These are phyloP conservation scores for Eristalis pertinax DNA, from an alignment of 2,888 invertebrate species.

Conservation along the genomic window DNA sequence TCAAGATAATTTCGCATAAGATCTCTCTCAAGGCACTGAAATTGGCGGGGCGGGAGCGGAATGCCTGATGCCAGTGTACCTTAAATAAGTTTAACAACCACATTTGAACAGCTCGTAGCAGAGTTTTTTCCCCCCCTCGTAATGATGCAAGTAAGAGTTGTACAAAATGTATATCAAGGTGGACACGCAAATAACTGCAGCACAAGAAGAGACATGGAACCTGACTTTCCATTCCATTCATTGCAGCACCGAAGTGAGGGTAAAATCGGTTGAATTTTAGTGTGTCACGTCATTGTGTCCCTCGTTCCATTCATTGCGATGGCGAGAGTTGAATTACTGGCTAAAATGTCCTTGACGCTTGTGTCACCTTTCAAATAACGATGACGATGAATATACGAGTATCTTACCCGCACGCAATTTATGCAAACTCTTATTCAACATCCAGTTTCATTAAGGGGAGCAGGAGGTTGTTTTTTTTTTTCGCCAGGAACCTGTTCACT, in stretches of 20 bases:
- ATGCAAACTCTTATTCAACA: conserved; percentile 9
- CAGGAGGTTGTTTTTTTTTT: not conserved
- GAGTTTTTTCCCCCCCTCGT: not conserved
- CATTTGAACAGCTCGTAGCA: conserved; percentile 7
- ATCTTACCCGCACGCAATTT: conserved; percentile 32
- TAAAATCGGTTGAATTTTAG: conserved; percentile 35
- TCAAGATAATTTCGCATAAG: conserved; percentile 51
- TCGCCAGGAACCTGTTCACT: not conserved
- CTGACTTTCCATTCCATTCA: conserved; percentile 41
- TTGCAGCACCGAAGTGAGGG: not conserved
- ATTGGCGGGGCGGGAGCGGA: not conserved
- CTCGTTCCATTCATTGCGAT: conserved; percentile 34
- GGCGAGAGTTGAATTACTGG: conserved; percentile 27
- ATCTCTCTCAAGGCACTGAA: conserved; percentile 46
- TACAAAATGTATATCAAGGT: conserved; percentile 67
- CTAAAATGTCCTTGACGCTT: conserved; percentile 55
- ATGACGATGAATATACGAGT: conserved; percentile 21
- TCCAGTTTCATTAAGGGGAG: conserved; percentile 38
- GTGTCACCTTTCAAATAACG: conserved; percentile 29
- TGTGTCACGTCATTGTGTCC: conserved; percentile 45
- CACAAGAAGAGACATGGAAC: conserved; percentile 13
- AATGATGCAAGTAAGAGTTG: conserved; percentile 51
- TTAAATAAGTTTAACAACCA: conserved; percentile 64
- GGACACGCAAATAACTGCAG: conserved; percentile 40
- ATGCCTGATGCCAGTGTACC: not conserved